These are phyloP conservation scores for Vireo griseus DNA, from an alignment of 2,797 vertebrate genomes.

Conservation along the genomic window DNA sequence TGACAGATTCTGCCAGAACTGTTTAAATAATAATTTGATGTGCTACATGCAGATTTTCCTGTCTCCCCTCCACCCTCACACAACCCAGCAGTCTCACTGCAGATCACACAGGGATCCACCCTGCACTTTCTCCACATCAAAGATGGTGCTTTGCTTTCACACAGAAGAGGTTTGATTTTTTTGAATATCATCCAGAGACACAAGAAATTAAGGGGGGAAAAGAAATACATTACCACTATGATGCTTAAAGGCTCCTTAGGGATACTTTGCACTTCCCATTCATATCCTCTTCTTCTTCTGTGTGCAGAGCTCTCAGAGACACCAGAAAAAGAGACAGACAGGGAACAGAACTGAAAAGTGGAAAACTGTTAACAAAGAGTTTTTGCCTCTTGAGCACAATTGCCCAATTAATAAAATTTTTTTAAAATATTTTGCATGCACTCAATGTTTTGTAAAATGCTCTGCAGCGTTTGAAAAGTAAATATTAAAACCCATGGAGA, in stretches of 20 bases:
- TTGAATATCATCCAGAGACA: not conserved
- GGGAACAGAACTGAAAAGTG: not conserved
- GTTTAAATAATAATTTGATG: constrained; percentile 46
- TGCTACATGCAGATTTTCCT: constrained; percentile 12
- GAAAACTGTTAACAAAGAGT: not conserved
- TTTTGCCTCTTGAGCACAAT: not conserved
- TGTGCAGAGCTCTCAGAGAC: not conserved
- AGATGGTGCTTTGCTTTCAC: not conserved
- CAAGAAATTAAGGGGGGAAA: not conserved
- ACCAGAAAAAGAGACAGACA: not conserved
- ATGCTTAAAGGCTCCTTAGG: not conserved
- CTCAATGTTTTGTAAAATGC: not conserved
- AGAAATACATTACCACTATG: not conserved
- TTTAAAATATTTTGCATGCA: not conserved
- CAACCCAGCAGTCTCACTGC: not conserved
- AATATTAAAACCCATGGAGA: not conserved
- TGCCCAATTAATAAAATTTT: not conserved
- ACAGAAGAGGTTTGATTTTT: not conserved
- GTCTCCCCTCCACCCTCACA: not conserved
- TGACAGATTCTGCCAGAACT: constrained; percentile 41
- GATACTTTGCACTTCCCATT: not conserved
- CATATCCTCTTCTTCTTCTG: not conserved
- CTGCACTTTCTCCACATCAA: not conserved
- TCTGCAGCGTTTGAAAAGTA: not conserved
- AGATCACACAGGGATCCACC: not conserved